phyloP scores from a whole-genome alignment of 2,888 invertebrate species.

The Dasysyrphus albostriatus region DNA sequence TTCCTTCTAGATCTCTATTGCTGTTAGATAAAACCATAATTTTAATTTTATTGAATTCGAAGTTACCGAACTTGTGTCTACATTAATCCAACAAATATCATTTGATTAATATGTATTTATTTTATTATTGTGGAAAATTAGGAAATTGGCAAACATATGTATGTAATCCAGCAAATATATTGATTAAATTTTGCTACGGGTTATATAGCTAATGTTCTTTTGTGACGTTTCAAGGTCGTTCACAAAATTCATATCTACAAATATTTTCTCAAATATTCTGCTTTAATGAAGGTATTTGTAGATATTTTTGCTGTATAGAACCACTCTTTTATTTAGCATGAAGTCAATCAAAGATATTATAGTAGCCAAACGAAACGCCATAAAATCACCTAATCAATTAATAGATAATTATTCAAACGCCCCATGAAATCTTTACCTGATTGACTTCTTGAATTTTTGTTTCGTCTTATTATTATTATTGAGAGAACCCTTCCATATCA shows the following conservation, averaged over 20 bases:
- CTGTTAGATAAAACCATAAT: neutral
- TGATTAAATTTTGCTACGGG: slow-evolving; percentile 9
- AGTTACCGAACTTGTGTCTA: neutral
- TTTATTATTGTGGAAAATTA: neutral
- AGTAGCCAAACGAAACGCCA: neutral
- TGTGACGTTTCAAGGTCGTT: slow-evolving; percentile 23
- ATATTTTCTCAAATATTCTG: neutral
- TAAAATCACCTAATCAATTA: slow-evolving; percentile 20
- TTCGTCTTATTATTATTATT: neutral
- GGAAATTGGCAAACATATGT: neutral
- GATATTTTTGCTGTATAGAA: neutral
- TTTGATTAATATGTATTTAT: neutral
- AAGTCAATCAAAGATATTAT: neutral
- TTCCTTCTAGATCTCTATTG: too few relatives aligned
- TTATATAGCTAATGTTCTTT: neutral
- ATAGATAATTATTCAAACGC: slow-evolving; percentile 15
- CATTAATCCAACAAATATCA: neutral
- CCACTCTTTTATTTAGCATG: neutral
- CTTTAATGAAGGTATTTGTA: neutral
- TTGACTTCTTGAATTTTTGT: slow-evolving; percentile 14
- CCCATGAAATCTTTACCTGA: neutral
- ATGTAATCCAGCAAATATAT: neutral
- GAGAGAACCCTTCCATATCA: neutral
- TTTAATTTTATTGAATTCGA: neutral
- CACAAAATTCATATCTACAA: neutral